Evolutionary conservation across 2,797 vertebrate genomes (phyloP).

Genomic region (Hephaestus fuliginosus): DNA sequence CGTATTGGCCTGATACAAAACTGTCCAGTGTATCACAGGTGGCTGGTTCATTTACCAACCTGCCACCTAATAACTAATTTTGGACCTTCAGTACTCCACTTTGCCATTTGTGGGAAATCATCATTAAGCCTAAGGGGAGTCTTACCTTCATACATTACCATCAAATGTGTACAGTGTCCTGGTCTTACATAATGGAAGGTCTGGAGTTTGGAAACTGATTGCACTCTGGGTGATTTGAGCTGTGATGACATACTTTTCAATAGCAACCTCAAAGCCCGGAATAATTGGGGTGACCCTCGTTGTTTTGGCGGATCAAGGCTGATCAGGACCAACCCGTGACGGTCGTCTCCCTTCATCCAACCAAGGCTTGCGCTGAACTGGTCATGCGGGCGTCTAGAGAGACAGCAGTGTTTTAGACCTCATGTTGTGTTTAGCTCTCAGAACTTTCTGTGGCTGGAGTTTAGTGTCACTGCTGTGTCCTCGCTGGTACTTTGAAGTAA

Average conservation of each 20-base stretch:
- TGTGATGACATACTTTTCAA: not conserved
- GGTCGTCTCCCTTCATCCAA: not conserved
- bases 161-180: slow-evolving; percentile 3
- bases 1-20: not conserved
- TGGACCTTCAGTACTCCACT: not conserved
- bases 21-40: not conserved
- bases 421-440: not conserved
- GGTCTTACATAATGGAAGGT: slow-evolving; percentile 18
- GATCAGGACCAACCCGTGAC: not conserved
- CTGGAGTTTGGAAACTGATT: slow-evolving; percentile 5
- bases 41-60: not conserved
- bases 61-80: slow-evolving; percentile 14
- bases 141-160: slow-evolving; percentile 6
- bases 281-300: not conserved
- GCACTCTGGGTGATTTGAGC: too few relatives aligned
- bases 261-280: not conserved
- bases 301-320: slow-evolving; percentile 6
- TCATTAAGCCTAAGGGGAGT: not conserved
- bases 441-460: not conserved
- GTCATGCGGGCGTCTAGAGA: too few relatives aligned
- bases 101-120: slow-evolving; percentile 15
- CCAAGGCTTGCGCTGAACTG: not conserved
- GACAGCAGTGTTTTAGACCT: too few relatives aligned
- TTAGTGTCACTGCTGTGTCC: not conserved
- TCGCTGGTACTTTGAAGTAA: not conserved